These are phyloP conservation scores for Nymphalis io DNA, from an alignment of 1,140 invertebrate genomes.

Conservation along the genomic window DNA sequence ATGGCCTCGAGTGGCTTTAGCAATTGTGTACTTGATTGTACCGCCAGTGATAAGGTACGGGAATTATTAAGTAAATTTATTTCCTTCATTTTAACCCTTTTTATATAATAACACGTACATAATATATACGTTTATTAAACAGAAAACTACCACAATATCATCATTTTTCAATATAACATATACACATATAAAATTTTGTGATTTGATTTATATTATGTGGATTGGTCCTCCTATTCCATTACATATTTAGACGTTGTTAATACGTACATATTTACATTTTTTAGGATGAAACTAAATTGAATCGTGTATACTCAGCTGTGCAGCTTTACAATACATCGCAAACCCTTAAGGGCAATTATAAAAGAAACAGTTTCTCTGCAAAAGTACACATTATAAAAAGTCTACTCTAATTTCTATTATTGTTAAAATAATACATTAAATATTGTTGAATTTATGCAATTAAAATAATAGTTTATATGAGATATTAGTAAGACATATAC, in stretches of 20 bases:
- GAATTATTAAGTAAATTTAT: constrained; percentile 30
- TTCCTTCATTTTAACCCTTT: background rate
- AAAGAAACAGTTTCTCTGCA: background rate
- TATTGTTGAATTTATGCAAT: no score
- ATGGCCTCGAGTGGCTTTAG: constrained; percentile 65
- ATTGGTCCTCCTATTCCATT: background rate
- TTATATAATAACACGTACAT: no score
- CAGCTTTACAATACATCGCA: background rate
- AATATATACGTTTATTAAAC: no score
- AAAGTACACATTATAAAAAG: background rate
- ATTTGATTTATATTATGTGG: background rate
- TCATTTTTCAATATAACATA: no score
- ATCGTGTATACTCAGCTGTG: constrained; percentile 16
- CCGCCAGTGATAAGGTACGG: constrained; percentile 53
- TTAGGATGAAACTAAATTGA: background rate
- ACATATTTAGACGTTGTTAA: background rate
- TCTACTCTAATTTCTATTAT: no score
- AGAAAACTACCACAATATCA: no score
- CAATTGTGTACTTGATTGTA: constrained; percentile 58
- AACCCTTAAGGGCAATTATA: constrained; percentile 1
- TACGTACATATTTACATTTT: background rate
- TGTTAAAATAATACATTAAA: no score
- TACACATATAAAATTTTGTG: background rate
- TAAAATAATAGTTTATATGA: no score
- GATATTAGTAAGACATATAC: no score